phyloP scores from a whole-genome alignment of 2,888 invertebrate species.

The Antheraea assamensis region DNA sequence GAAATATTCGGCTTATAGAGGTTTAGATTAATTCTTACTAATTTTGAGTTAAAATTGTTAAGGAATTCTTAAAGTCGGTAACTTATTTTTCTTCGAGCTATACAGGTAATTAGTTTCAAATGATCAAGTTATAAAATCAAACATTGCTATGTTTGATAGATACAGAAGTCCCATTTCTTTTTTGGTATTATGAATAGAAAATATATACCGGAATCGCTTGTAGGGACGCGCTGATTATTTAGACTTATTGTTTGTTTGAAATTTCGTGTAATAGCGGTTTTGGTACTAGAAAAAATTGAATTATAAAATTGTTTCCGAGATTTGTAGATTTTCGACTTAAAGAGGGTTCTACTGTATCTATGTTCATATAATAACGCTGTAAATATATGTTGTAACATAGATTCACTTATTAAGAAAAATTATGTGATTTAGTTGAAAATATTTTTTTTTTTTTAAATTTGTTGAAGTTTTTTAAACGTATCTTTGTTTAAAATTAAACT shows the following conservation, averaged over 20 bases:
- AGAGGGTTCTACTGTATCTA: neutral
- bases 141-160: neutral
- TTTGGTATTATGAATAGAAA: neutral
- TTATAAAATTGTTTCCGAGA: neutral
- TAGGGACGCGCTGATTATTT: neutral
- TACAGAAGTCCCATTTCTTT: neutral
- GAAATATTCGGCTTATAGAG: neutral
- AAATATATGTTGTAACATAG: conserved; percentile 2
- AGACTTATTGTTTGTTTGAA: neutral
- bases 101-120: neutral
- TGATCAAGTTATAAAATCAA: neutral
- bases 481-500: neutral
- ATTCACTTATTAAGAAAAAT: neutral
- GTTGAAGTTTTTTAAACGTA: neutral
- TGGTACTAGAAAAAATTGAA: neutral
- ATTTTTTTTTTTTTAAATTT: neutral
- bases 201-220: neutral
- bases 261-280: neutral
- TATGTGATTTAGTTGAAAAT: neutral
- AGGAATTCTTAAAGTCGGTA: no score
- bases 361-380: neutral
- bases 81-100: neutral
- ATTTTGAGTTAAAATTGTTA: no score
- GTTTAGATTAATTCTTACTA: no score
- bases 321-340: neutral